Conservation (phyloP, 2,797 vertebrate species). For the Manis crassicaudata region DNA sequence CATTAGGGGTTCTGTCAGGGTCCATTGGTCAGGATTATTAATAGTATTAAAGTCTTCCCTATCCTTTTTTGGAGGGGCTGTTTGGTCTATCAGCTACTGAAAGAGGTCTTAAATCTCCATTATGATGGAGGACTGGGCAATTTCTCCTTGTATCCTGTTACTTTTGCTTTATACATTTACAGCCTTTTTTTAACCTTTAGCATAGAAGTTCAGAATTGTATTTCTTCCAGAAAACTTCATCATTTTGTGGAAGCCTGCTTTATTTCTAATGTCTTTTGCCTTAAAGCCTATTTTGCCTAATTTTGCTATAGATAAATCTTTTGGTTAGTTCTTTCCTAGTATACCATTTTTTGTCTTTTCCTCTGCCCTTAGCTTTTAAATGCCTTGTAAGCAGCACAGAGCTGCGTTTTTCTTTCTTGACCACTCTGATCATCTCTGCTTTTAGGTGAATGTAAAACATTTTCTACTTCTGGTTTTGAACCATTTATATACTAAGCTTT, state of each 20-base stretch:
- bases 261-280: not conserved
- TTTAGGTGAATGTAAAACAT: not conserved
- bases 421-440: not conserved
- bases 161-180: slow-evolving; percentile 12
- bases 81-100: not conserved
- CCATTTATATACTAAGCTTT: not conserved
- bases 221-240: not conserved
- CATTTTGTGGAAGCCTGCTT: not conserved
- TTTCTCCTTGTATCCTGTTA: not conserved
- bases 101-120: not conserved
- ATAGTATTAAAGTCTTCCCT: not conserved
- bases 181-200: not conserved
- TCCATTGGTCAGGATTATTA: not conserved
- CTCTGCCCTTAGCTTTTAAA: not conserved
- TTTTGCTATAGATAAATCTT: not conserved
- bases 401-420: not conserved
- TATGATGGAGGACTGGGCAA: not conserved
- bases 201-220: not conserved
- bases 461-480: not conserved
- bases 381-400: not conserved
- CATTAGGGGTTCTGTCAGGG: not conserved
- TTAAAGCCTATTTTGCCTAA: not conserved
- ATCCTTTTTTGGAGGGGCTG: not conserved
- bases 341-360: not conserved
- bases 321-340: not conserved